Evolutionary conservation across 2,113 vertebrate genomes (phyloP), one percentile per base, ranked within the genome.

Genomic region (Limanda limanda): DNA sequence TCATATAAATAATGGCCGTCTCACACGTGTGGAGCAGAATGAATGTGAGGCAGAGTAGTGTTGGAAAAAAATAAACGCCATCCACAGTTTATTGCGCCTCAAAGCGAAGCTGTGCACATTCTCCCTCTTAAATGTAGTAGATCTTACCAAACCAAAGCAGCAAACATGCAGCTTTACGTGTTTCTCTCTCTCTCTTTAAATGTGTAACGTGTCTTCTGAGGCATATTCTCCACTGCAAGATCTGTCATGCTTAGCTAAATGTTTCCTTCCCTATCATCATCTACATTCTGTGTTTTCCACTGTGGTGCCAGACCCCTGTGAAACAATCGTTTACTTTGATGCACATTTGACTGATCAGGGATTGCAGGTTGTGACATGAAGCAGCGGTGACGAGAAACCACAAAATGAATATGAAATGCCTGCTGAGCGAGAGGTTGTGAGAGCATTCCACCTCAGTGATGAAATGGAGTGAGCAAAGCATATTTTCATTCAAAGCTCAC

Each of bases 291-390:
- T 73, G 65, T 69, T 67, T 62, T 37, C 81, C 64, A 42, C 64
- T 73, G 78, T 74, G 70, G n/a, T 47, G 18, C 55, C 65, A 23
- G 25, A 7, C 6, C 31, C 6, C 31, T 31, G 5, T 76, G 68
- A 79, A 76, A 68, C 68, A n/a, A 61, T 76, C 68, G 60, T 77
- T 82, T 60, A 72, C 86, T 89, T 81, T 78, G 68, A 85, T 83
- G 79, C 48, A 23, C 55, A 0, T 60, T 64, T 54, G 75, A 76
- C 67, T 79, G 68, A 91, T 86, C 67, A 82, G 78, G 79, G 71
- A 52, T 73, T 68, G 54, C 14, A 25, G 51, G 57, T 72, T 68
- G 67, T 17, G 3, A 6, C 81, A 45, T 9, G 7, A 17, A 51
- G 48, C 45, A 9, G 48, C 48, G 12, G 45, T 57, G 45, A 76